These are phyloP conservation scores for Oreochromis niloticus DNA, from an alignment of 2,113 vertebrate genomes.

Conservation along the genomic window DNA sequence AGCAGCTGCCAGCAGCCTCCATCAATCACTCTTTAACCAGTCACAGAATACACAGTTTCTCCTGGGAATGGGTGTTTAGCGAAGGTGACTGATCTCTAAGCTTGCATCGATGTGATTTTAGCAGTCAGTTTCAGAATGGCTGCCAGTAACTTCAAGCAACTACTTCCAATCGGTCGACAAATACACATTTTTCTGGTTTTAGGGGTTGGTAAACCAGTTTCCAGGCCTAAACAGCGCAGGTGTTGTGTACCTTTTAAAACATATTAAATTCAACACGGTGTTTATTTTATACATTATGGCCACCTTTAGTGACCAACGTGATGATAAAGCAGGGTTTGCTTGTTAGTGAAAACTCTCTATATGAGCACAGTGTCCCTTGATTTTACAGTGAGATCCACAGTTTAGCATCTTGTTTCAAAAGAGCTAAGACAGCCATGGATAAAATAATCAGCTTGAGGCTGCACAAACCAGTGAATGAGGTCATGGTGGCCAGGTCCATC, in stretches of 20 bases:
- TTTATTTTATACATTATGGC: background rate
- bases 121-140: background rate
- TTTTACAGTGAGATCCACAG: background rate
- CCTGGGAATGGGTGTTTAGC: background rate
- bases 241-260: background rate
- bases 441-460: background rate
- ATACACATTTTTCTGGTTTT: background rate
- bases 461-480: background rate
- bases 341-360: background rate
- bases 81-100: background rate
- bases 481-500: background rate
- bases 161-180: background rate
- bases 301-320: background rate
- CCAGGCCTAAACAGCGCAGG: background rate
- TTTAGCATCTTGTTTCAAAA: background rate
- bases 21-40: background rate
- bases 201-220: background rate
- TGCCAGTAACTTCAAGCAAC: background rate
- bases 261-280: fast-evolving
- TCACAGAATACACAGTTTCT: background rate
- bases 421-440: background rate
- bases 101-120: background rate
- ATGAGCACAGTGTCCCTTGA: background rate
- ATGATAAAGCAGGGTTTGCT: background rate
- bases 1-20: background rate